Conservation (phyloP, 2,797 vertebrate species). For the Sciaenops ocellatus region DNA sequence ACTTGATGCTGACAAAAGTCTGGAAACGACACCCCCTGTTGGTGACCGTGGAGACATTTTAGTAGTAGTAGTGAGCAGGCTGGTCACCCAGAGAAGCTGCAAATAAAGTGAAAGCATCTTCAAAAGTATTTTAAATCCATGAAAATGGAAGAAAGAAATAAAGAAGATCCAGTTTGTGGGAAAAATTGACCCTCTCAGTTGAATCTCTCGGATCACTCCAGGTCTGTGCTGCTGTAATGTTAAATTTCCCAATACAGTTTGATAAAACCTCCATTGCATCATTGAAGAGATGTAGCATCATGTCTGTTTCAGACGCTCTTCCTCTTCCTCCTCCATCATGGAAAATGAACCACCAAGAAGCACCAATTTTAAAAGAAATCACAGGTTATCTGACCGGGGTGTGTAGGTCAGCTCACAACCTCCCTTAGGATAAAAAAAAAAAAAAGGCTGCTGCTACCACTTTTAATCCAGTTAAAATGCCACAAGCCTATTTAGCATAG, state of each 20-base stretch:
- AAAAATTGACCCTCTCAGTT: neutral
- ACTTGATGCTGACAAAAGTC: constrained; percentile 28
- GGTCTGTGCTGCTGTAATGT: neutral
- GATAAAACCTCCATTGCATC: neutral
- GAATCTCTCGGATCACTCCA: neutral
- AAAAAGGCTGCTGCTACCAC: neutral
- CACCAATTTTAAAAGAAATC: neutral
- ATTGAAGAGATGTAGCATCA: neutral
- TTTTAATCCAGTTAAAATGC: constrained; percentile 24
- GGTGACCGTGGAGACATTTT: constrained; percentile 12
- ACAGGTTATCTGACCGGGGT: neutral
- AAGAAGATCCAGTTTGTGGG: neutral
- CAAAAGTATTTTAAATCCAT: neutral
- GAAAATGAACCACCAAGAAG: neutral
- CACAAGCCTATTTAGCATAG: neutral
- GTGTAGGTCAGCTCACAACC: neutral
- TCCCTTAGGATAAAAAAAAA: constrained; percentile 16
- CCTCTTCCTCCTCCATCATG: neutral
- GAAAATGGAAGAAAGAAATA: neutral
- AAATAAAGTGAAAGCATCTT: neutral
- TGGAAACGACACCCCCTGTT: constrained; percentile 53
- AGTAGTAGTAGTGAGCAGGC: neutral
- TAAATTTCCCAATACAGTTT: neutral
- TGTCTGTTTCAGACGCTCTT: neutral
- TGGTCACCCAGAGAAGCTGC: constrained; percentile 7